Conservation (phyloP, 1,140 invertebrate genomes). For the Aphidius gifuensis region DNA sequence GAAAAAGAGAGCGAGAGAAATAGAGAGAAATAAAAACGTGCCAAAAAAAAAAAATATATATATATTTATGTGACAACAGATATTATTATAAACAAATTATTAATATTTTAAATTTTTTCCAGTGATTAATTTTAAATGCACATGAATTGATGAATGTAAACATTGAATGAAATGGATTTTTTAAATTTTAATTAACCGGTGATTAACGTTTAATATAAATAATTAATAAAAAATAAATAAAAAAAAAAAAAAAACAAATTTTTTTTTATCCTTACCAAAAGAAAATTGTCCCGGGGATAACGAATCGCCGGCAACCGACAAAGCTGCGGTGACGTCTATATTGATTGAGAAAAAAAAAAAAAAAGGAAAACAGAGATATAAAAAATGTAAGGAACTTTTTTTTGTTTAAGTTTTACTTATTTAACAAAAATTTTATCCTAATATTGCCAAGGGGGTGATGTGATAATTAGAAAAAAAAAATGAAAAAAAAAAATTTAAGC, state of each 20-base stretch:
- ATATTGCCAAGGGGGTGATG: no score
- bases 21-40: background rate
- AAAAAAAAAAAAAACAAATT: slow-evolving; percentile 16
- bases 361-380: slow-evolving; percentile 24
- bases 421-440: no score
- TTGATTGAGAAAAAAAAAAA: slow-evolving; percentile 26
- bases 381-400: slow-evolving; percentile 15
- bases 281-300: slow-evolving; percentile 28
- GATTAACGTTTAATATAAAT: no score
- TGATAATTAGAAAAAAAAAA: no score
- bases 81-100: background rate
- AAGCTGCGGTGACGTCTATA: slow-evolving; percentile 26
- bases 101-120: background rate
- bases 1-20: no score
- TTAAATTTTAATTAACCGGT: no score
- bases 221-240: background rate
- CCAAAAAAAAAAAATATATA: background rate
- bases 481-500: no score
- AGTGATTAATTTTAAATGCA: background rate
- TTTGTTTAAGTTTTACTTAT: no score
- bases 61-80: background rate
- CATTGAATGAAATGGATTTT: background rate
- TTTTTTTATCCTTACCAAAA: slow-evolving; percentile 28
- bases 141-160: slow-evolving; percentile 1
- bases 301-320: slow-evolving; percentile 26